Percentiles rank a stretch among this genome's conserved stretches.
phyloP scores from a whole-genome alignment of 2,113 vertebrate species.

The Setophaga kirtlandii region DNA sequence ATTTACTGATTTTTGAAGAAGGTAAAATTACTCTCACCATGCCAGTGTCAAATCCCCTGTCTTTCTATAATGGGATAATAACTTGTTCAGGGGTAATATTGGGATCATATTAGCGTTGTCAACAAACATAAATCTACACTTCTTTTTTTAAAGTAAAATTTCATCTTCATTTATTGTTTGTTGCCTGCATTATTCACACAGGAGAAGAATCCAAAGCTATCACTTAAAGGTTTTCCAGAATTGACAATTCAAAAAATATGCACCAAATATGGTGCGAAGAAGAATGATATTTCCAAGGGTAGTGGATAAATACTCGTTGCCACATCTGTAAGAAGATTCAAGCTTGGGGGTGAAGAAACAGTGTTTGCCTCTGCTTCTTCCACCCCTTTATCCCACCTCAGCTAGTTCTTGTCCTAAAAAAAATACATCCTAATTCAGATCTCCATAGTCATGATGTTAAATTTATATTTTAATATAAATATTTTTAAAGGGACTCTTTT shows the following conservation, averaged over 20 bases:
- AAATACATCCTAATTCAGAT: neutral
- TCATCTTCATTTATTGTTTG: neutral
- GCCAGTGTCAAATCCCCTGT: neutral
- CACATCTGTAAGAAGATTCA: neutral
- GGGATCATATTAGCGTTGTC: neutral
- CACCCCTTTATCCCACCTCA: neutral
- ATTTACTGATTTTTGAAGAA: conserved; percentile 16
- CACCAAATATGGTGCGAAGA: neutral
- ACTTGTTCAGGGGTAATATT: neutral
- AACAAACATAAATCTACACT: neutral
- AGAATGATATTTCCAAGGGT: neutral
- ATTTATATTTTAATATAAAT: neutral
- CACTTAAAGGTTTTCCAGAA: neutral
- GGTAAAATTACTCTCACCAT: neutral
- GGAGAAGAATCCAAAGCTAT: neutral
- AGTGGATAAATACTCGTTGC: neutral
- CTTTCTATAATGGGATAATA: neutral
- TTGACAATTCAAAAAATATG: neutral
- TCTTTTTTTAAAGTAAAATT: neutral
- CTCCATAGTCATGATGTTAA: neutral
- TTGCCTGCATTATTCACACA: neutral
- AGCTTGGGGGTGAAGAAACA: neutral
- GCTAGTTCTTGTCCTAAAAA: neutral
- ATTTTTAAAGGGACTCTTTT: neutral
- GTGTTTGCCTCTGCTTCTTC: neutral